These are phyloP conservation scores for Porites lutea DNA, from an alignment of 64 coral and sea anemone genomes.

Conservation along the genomic window DNA sequence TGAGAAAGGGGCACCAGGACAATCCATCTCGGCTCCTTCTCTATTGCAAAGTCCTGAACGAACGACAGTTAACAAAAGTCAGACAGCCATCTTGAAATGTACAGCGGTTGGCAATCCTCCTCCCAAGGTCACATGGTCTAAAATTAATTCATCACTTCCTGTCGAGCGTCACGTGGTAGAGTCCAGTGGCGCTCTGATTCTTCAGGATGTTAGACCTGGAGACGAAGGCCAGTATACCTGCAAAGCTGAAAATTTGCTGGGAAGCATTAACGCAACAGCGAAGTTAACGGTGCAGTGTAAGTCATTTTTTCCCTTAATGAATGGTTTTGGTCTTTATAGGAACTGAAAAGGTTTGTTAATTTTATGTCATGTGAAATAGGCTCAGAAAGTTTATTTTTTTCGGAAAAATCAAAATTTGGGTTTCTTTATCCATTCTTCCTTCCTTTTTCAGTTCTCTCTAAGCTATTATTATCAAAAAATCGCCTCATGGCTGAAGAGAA, in stretches of 20 bases:
- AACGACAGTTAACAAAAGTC: constrained; percentile 34
- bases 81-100: constrained; percentile 44
- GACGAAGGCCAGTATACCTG: constrained; percentile 58
- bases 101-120: constrained; percentile 46
- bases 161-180: neutral
- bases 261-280: constrained; percentile 8
- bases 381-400: too few relatives aligned
- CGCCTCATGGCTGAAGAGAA: neutral
- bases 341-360: too few relatives aligned
- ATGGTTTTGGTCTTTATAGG: too few relatives aligned
- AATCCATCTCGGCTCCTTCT: constrained; percentile 49
- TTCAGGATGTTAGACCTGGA: neutral
- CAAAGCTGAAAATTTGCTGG: constrained; percentile 22
- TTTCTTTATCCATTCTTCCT: too few relatives aligned
- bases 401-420: too few relatives aligned
- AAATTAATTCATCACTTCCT: constrained; percentile 19
- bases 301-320: neutral
- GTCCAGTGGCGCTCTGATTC: constrained; percentile 11
- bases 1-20: constrained; percentile 28
- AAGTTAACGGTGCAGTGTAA: constrained; percentile 39
- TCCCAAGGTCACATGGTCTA: constrained; percentile 39
- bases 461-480: neutral
- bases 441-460: neutral
- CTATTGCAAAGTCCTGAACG: constrained; percentile 7
- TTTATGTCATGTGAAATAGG: too few relatives aligned